Percentiles rank a stretch among this genome's conserved stretches.
Conservation (phyloP, 2,113 vertebrate species). For the Nerophis lumbriciformis region DNA sequence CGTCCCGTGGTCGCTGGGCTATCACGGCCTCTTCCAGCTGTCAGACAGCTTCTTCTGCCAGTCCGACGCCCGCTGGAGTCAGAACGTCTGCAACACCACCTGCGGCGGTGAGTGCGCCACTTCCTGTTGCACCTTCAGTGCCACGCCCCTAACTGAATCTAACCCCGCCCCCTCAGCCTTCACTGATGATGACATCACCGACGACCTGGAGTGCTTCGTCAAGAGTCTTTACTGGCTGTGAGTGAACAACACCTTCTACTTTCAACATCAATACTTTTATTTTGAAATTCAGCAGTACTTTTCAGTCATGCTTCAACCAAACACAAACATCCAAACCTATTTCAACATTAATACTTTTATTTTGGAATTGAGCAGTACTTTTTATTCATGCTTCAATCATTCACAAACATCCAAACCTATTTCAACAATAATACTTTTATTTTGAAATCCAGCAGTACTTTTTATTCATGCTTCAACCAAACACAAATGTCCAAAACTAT, state of each 20-base stretch:
- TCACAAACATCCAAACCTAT: no score
- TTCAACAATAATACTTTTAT: no score
- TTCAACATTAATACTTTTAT: no score
- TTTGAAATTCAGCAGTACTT: background rate
- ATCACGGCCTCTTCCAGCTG: slow-evolving; percentile 3
- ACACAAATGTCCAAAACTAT: no score
- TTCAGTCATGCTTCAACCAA: no score
- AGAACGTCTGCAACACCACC: background rate
- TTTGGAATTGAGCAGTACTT: no score
- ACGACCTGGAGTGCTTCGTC: slow-evolving; percentile 5
- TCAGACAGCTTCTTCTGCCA: slow-evolving; percentile 4
- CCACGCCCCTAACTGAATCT: background rate
- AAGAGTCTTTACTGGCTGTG: background rate
- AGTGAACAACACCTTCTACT: background rate
- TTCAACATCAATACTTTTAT: background rate
- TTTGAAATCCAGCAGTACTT: no score
- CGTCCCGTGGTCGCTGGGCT: background rate
- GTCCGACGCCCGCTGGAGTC: background rate
- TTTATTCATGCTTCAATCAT: no score
- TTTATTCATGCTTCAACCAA: no score
- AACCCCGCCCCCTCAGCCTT: background rate
- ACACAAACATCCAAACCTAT: no score
- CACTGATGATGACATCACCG: background rate
- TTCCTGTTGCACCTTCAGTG: no score
- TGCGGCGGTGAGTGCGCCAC: background rate